phyloP scores from a whole-genome alignment of 2,888 invertebrate species.

The Melieria omissa region DNA sequence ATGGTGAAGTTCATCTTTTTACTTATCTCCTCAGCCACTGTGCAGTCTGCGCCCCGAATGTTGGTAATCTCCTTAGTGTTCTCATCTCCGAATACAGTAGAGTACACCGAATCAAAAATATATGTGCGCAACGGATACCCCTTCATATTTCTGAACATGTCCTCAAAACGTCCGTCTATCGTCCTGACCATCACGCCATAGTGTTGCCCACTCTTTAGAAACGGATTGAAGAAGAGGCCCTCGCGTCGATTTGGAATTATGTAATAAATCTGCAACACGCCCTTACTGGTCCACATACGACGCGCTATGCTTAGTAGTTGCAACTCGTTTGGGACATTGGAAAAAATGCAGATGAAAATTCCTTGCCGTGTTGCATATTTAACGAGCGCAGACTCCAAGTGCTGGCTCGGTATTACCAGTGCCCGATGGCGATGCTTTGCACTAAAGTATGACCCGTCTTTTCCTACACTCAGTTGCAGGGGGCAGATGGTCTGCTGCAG shows the following conservation, averaged over 20 bases:
- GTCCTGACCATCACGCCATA: conserved; percentile 28
- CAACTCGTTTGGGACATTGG: conserved; percentile 9
- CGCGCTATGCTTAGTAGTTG: conserved; percentile 44
- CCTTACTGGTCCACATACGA: conserved; percentile 49
- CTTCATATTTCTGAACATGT: conserved; percentile 54
- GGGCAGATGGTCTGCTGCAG: conserved; percentile 46
- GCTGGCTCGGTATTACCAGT: conserved; percentile 31
- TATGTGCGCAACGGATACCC: conserved; percentile 60
- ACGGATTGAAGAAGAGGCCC: conserved; percentile 56
- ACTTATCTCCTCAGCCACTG: conserved; percentile 54
- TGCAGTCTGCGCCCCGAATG: conserved; percentile 58
- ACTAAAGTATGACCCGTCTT: neutral
- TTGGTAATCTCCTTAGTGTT: conserved; percentile 38
- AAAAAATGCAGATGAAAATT: conserved; percentile 41
- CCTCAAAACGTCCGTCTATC: conserved; percentile 35
- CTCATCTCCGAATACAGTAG: conserved; percentile 48
- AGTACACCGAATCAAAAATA: conserved; percentile 61
- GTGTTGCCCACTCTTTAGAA: conserved; percentile 33
- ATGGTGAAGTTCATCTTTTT: conserved; percentile 57
- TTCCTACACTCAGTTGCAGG: conserved; percentile 40
- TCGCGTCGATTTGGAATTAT: conserved; percentile 35
- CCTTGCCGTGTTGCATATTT: conserved; percentile 33
- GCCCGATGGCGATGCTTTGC: conserved; percentile 42
- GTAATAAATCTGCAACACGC: conserved; percentile 55
- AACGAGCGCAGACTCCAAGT: conserved; percentile 18